phyloP scores from a whole-genome alignment of 2,113 vertebrate species.

The Acanthochromis polyacanthus region DNA sequence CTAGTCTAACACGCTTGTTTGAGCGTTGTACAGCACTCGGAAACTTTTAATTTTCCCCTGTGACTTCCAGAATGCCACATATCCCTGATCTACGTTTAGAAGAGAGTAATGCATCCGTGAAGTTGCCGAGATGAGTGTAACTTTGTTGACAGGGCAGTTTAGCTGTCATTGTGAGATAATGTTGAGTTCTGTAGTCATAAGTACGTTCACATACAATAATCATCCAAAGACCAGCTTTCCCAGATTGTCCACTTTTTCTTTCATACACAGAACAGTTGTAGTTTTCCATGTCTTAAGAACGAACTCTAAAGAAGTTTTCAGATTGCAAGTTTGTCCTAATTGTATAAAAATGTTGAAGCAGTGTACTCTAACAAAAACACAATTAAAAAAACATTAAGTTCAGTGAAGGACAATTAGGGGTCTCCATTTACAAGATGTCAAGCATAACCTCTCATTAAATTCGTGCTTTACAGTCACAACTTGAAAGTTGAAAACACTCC shows the following conservation, averaged over 20 bases:
- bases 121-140: constrained; percentile 64
- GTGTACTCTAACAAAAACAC: background rate
- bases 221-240: constrained; percentile 31
- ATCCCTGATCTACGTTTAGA: constrained; percentile 60
- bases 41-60: constrained; percentile 60
- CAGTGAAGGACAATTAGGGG: constrained; percentile 3
- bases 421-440: constrained; percentile 17
- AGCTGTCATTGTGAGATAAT: constrained; percentile 69
- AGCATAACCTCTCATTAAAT: constrained; percentile 24
- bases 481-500: constrained; percentile 22
- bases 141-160: constrained; percentile 73
- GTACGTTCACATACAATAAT: constrained; percentile 35
- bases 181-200: constrained; percentile 55
- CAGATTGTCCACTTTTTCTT: too few species aligned
- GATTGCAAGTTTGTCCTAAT: background rate
- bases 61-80: constrained; percentile 60
- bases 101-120: constrained; percentile 62
- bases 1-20: constrained; percentile 33
- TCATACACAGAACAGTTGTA: background rate
- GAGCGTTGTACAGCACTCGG: constrained; percentile 52
- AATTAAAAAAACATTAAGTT: background rate
- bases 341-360: background rate
- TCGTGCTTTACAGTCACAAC: constrained; percentile 5
- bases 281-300: background rate
- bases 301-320: background rate